phyloP scores from a whole-genome alignment of 2,113 vertebrate species.

The Clinocottus analis region DNA sequence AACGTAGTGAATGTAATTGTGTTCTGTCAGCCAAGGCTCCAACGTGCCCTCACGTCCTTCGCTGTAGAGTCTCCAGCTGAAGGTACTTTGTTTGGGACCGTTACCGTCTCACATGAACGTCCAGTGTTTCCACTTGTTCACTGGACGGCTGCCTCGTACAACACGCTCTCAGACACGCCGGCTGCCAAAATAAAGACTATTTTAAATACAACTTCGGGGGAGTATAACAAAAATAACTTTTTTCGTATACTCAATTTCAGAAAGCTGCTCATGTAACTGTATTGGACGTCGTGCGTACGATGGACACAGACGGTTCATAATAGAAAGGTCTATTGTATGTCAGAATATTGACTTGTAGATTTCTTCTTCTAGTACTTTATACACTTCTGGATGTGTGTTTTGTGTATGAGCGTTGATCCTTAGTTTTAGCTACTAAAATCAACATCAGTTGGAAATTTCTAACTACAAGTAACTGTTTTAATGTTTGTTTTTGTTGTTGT shows the following conservation, averaged over 20 bases:
- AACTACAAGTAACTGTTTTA: neutral
- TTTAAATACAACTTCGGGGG: constrained; percentile 7
- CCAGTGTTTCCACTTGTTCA: neutral
- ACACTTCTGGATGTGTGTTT: neutral
- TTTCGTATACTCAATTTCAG: neutral
- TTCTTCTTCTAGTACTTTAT: neutral
- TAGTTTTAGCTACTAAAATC: neutral
- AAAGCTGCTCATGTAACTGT: constrained; percentile 8
- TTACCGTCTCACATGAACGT: constrained; percentile 5
- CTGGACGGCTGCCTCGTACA: neutral
- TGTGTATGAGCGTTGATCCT: neutral
- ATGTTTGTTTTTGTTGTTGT: constrained; percentile 1
- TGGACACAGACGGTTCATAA: neutral
- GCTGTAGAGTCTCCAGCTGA: constrained; percentile 52
- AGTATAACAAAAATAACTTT: neutral
- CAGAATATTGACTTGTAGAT: neutral
- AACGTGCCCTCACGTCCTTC: constrained; percentile 45
- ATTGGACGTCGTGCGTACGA: neutral
- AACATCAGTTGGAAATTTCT: no score
- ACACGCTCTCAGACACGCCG: neutral
- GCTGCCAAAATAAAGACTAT: neutral
- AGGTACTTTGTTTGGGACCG: constrained; percentile 46
- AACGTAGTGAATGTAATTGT: constrained; percentile 22
- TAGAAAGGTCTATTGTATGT: neutral
- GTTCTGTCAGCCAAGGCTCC: constrained; percentile 25